Conservation (phyloP, 2,113 vertebrate genomes). For the Promerops cafer region DNA sequence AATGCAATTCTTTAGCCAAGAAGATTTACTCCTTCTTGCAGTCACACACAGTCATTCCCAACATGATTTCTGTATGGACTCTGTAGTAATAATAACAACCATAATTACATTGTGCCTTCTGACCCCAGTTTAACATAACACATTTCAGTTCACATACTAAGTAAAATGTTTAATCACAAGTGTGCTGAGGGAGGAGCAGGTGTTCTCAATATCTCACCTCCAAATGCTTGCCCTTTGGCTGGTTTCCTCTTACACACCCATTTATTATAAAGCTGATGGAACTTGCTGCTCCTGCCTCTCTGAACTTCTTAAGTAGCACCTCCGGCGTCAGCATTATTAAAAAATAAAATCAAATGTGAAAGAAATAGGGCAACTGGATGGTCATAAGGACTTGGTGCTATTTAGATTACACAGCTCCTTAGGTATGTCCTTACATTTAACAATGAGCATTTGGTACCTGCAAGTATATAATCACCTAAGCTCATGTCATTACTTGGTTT, state of each 20-base stretch:
- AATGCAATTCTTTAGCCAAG: neutral
- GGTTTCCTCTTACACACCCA: conserved; percentile 20
- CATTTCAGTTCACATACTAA: conserved; percentile 1
- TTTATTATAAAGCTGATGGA: conserved; percentile 41
- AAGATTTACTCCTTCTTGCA: neutral
- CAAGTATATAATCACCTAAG: conserved; percentile 11
- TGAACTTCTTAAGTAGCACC: conserved; percentile 47
- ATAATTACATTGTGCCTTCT: conserved; percentile 39
- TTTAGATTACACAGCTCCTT: conserved; percentile 10
- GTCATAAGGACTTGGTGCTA: neutral
- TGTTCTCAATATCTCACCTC: conserved; percentile 39
- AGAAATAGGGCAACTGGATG: conserved; percentile 19
- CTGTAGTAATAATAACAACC: conserved; percentile 24
- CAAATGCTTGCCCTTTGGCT: conserved; percentile 47
- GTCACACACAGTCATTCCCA: neutral
- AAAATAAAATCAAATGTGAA: conserved; percentile 41
- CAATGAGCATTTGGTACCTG: neutral
- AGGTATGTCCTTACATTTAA: neutral
- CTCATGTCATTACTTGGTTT: conserved; percentile 13
- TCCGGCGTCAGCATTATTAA: conserved; percentile 36
- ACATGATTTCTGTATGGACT: neutral
- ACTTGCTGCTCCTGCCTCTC: neutral
- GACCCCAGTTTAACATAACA: conserved; percentile 38
- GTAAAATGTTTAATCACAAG: conserved; percentile 26
- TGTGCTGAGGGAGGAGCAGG: conserved; percentile 27